Evolutionary conservation across 2,113 vertebrate genomes (phyloP), one percentile per base, ranked within the genome.

Genomic region (Hyla sarda): DNA sequence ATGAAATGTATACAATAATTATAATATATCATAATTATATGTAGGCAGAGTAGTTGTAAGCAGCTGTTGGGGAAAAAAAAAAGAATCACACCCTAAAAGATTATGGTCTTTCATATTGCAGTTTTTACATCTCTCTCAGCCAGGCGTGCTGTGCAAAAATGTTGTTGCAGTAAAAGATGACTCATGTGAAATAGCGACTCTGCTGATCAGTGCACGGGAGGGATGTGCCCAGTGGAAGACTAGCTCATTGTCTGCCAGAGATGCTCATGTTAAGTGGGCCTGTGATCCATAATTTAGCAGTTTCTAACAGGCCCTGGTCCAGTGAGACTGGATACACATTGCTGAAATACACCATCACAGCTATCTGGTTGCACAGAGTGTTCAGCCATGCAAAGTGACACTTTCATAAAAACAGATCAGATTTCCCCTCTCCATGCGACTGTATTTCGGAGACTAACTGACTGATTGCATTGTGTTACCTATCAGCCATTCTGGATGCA

Each of bases 211-310:
- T 71, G 56, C 48, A 80, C 54, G 60, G 76, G 76, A 56, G 84
- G 84, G 76, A 79, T 80, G 76, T 80, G 74, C 60, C 78, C 74
- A 58, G 75, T 80, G 65, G 58, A 79, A 80, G 62, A 72, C 32
- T 69, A 72, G 75, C 75, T 72, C 50, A 45, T 86, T 86, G 75
- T 80, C 25, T 86, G 67, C 47, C 76, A 86, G 56, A 80, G 76
- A 86, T 71, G 84, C 76, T 86, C 48, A 77, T 80, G 84, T 86
- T 86, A 86, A 86, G 62, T 86, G 62, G 75, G 75, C 76, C 76
- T 71, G 45, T 79, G 76, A 80, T 86, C 75, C 76, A 86, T 86
- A 86, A 86, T 86, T 86, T 79, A 86, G 84, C 76, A 86, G 75
- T 78, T 71, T 86, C 47, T 80, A 34, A 79, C 9, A 41, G 75